Evolutionary conservation across 2,797 vertebrate genomes (phyloP).

Genomic region (Paguma larvata): DNA sequence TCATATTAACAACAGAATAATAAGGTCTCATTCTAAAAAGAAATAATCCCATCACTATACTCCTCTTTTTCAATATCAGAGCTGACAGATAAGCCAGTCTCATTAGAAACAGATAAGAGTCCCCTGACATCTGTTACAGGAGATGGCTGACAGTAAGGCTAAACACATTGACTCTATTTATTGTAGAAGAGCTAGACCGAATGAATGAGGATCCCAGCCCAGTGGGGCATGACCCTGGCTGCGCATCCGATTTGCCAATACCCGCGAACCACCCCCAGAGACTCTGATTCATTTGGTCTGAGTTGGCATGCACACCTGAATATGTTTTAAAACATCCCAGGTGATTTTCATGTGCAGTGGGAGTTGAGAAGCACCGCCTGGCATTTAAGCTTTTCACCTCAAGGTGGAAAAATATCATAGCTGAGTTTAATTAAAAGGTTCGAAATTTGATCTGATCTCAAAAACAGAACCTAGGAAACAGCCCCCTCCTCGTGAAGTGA

Average conservation of each 20-base stretch:
- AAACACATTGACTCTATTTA: conserved; percentile 54
- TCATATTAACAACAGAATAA: conserved; percentile 49
- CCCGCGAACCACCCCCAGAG: not conserved
- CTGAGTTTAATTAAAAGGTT: not conserved
- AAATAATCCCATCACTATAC: conserved; percentile 22
- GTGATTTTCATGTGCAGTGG: not conserved
- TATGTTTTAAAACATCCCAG: not conserved
- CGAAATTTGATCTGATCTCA: conserved; percentile 32
- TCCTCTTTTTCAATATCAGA: conserved; percentile 35
- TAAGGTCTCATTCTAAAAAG: conserved; percentile 53
- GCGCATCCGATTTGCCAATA: not conserved
- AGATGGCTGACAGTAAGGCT: not conserved
- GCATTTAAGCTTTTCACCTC: not conserved
- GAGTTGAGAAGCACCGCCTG: not conserved
- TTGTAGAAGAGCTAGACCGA: conserved; percentile 6
- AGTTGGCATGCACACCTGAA: not conserved
- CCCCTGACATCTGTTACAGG: conserved; percentile 41
- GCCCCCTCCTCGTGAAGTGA: not conserved
- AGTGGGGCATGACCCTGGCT: not conserved
- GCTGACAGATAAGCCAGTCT: conserved; percentile 67
- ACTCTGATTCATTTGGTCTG: not conserved
- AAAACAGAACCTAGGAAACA: conserved; percentile 14
- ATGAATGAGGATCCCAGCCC: conserved; percentile 5
- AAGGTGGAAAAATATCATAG: not conserved
- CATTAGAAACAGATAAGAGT: conserved; percentile 51